Evolutionary conservation across 2,888 invertebrate genomes (phyloP), one percentile per base, ranked within the genome.

Genomic region (Sphecodes monilicornis): DNA sequence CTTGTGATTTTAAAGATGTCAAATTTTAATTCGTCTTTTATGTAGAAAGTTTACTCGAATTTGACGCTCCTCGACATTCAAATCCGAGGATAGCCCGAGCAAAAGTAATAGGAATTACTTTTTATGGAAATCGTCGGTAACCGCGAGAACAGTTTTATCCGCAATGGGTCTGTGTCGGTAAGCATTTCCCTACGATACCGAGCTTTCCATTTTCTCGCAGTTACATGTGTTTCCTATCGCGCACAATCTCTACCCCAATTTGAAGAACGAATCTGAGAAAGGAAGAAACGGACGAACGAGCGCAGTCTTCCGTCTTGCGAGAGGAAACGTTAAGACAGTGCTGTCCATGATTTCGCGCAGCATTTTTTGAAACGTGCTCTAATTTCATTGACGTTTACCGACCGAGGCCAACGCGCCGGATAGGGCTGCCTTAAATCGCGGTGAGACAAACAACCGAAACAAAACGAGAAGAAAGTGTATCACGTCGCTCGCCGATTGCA

Each of bases 271-370:
- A 72, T 72, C 70, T 66, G 80, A 70, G 43, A 22, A 64, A 54
- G 69, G 60, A 39, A 39, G 68, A 81, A 69, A 69, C 74, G 72
- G 54, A 64, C 5, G 50, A 74, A 75, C 26, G 76, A 43, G 64
- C 76, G 11, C 82, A 84, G 89, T 90, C 86, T 90, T 89, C 89
- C 90, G 86, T 86, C 82, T 74, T 80, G 85, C 76, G 78, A 73
- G 50, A 26, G 39, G 3, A 73, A 39, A 39, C 32, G 11, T 68
- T 68, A 36, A 36, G 36, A n/a, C 36, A 22, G 68, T n/a, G 11
- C n/a, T 68, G 73, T 39, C 57, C 73, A 5, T 16, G 29, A 22
- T 5, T 26, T n/a, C 8, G 36, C 76, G 78, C 69, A 39, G 22
- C 5, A n/a, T 68, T 39, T 4, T 10, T 68, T 54, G 1, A n/a